Conservation (phyloP, 2,113 vertebrate genomes). For the Malurus alboscapulatus region DNA sequence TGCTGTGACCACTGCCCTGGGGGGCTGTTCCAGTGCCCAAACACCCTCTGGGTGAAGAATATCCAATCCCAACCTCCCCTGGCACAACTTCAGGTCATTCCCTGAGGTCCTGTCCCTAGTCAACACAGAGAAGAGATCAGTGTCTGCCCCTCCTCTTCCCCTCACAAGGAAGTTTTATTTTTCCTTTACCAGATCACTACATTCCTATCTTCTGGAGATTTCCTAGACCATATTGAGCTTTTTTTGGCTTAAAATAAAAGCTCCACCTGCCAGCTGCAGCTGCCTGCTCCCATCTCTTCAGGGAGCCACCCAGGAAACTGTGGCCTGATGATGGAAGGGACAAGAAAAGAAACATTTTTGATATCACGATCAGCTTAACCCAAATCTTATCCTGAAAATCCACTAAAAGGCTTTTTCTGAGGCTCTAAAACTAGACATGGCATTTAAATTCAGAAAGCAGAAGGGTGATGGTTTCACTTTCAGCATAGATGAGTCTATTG, state of each 20-base stretch:
- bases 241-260: background rate
- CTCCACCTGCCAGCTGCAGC: background rate
- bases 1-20: background rate
- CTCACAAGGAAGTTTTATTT: background rate
- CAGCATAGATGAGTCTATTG: background rate
- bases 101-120: background rate
- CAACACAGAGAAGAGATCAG: no score
- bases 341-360: background rate
- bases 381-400: background rate
- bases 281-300: fast-evolving
- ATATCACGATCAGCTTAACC: background rate
- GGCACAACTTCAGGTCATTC: background rate
- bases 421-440: background rate
- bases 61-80: background rate
- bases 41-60: background rate
- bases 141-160: no score
- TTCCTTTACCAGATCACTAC: background rate
- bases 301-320: background rate
- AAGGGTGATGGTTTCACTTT: background rate
- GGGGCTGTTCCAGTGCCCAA: background rate
- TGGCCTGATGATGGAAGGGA: background rate
- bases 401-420: background rate
- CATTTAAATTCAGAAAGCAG: background rate
- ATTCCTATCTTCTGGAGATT: background rate
- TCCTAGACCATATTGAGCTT: background rate